These are phyloP conservation scores for Podarcis lilfordi DNA, from an alignment of 2,797 vertebrate species.

Conservation along the genomic window DNA sequence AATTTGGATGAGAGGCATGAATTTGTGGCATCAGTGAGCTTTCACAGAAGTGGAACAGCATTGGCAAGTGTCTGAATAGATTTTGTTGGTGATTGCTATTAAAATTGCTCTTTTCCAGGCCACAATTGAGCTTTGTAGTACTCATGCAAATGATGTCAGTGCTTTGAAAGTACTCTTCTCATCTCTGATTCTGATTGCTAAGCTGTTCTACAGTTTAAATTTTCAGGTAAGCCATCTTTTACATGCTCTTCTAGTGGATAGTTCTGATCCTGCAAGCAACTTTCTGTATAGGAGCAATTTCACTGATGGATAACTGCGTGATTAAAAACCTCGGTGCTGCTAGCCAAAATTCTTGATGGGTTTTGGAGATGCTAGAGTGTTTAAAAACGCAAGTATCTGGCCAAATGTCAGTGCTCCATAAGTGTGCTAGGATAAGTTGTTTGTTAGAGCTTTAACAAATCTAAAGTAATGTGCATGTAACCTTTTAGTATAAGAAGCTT, in stretches of 20 bases:
- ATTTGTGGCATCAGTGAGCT: neutral
- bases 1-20: neutral
- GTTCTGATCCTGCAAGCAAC: neutral
- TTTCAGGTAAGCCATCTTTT: conserved; percentile 87
- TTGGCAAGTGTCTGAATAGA: accelerated
- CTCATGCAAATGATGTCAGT: conserved; percentile 91
- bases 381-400: neutral
- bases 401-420: neutral
- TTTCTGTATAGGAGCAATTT: neutral
- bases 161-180: conserved; percentile 97
- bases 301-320: neutral
- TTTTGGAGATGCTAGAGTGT: neutral
- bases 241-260: neutral
- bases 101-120: conserved; percentile 80
- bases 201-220: conserved; percentile 98
- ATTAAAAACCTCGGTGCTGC: neutral
- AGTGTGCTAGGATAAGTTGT: neutral
- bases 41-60: neutral
- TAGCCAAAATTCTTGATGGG: neutral
- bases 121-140: conserved; percentile 96
- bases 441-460: neutral
- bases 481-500: neutral
- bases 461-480: accelerated
- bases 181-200: conserved; percentile 94
- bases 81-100: conserved; percentile 36